Evolutionary conservation across 2,113 vertebrate species (phyloP).

Genomic region (Amphiprion ocellaris): DNA sequence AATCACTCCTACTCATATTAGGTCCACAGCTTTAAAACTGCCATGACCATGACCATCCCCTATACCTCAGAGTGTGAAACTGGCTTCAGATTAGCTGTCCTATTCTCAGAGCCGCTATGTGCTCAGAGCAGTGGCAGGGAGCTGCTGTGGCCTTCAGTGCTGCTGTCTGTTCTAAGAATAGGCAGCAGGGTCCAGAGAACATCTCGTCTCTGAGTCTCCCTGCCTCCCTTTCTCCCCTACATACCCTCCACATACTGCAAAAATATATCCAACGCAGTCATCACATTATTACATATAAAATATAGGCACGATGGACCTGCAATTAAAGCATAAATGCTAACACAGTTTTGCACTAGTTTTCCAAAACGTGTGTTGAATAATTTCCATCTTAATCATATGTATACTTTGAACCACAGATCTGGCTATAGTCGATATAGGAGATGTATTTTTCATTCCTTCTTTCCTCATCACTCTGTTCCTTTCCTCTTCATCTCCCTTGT

Average conservation of each 20-base stretch:
- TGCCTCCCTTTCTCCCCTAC: conserved; percentile 27
- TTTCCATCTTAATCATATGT: conserved; percentile 19
- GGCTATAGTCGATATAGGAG: not conserved
- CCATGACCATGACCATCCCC: conserved; percentile 18
- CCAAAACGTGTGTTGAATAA: conserved; percentile 11
- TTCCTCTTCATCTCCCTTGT: conserved; percentile 16
- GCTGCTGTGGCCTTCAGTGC: conserved; percentile 72
- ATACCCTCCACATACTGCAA: conserved; percentile 9
- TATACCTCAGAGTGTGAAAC: conserved; percentile 47
- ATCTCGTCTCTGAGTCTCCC: conserved; percentile 50
- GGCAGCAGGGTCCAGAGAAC: conserved; percentile 66
- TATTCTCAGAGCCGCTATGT: conserved; percentile 66
- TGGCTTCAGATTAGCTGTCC: conserved; percentile 66
- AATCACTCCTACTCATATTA: conserved; percentile 5
- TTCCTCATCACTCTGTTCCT: conserved; percentile 5
- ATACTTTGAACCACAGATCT: conserved; percentile 20
- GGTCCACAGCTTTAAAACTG: conserved; percentile 21
- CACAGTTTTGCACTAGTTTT: conserved; percentile 12
- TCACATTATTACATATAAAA: conserved; percentile 3
- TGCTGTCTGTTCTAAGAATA: conserved; percentile 78
- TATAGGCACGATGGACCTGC: not conserved
- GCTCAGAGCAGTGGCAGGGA: conserved; percentile 58
- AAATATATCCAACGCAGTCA: conserved; percentile 4
- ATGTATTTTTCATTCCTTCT: conserved; percentile 33
- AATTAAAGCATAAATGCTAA: not conserved